Conservation (phyloP, 2,888 invertebrate genomes). For the Horisme vitalbata region DNA sequence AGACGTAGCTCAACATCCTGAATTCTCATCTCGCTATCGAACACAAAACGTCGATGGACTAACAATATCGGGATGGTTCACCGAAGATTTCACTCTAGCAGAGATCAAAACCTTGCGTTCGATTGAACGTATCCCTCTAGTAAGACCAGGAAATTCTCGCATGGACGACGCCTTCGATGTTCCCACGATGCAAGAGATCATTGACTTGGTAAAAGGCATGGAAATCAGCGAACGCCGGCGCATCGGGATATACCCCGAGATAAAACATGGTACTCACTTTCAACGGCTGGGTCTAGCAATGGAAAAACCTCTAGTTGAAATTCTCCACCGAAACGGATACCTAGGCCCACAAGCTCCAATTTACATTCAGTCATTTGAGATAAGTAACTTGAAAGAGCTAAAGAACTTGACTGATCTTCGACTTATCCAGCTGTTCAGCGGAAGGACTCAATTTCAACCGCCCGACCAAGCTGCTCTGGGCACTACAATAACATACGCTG, state of each 20-base stretch:
- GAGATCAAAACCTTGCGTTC: constrained; percentile 68
- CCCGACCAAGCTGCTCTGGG: constrained; percentile 56
- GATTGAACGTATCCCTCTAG: constrained; percentile 63
- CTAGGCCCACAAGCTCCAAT: constrained; percentile 53
- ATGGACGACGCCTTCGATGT: constrained; percentile 61
- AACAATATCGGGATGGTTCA: constrained; percentile 64
- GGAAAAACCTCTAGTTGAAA: constrained; percentile 62
- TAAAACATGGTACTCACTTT: constrained; percentile 69
- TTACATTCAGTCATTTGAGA: constrained; percentile 74
- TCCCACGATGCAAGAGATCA: constrained; percentile 71
- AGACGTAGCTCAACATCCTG: constrained; percentile 56
- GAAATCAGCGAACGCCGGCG: constrained; percentile 54
- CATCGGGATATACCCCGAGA: constrained; percentile 72
- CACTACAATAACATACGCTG: constrained; percentile 59
- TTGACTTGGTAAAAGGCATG: constrained; percentile 65
- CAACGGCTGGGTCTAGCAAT: constrained; percentile 59
- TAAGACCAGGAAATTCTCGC: constrained; percentile 66
- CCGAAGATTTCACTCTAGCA: constrained; percentile 71
- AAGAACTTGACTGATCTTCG: constrained; percentile 61
- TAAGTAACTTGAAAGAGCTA: constrained; percentile 65
- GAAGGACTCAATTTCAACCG: constrained; percentile 44
- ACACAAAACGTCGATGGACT: constrained; percentile 61
- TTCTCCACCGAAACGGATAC: constrained; percentile 65
- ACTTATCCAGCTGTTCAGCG: constrained; percentile 59
- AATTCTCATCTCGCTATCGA: constrained; percentile 60